These are phyloP conservation scores for Serranus cabrilla DNA, from an alignment of 2,797 vertebrate species.

Conservation along the genomic window DNA sequence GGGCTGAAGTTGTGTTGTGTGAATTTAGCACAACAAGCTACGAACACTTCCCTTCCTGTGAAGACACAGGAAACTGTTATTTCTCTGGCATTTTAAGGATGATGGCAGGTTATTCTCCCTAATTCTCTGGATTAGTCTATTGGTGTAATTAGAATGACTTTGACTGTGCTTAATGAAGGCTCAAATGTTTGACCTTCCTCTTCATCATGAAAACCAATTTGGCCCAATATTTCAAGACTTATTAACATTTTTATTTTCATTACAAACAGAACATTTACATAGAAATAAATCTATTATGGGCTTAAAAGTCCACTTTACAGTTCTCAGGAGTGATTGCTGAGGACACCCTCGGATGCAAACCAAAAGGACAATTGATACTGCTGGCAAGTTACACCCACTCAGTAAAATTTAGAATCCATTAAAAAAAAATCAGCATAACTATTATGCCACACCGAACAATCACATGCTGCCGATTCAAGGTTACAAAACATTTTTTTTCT, in stretches of 20 bases:
- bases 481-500: neutral
- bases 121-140: neutral
- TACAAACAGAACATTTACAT: conserved; percentile 5
- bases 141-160: neutral
- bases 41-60: too few relatives aligned
- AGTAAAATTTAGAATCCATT: conserved; percentile 32
- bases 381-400: conserved; percentile 21
- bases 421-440: conserved; percentile 21
- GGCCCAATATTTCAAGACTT: neutral
- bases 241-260: conserved; percentile 17
- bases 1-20: too few relatives aligned
- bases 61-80: too few relatives aligned
- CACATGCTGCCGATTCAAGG: conserved; percentile 17
- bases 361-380: conserved; percentile 20
- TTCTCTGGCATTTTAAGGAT: neutral
- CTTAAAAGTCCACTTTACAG: conserved; percentile 21
- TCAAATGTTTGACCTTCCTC: neutral
- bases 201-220: neutral
- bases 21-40: too few relatives aligned
- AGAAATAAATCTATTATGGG: conserved; percentile 9
- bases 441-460: conserved; percentile 1
- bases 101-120: neutral
- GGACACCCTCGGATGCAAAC: conserved; percentile 17
- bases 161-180: neutral
- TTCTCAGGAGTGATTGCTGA: conserved; percentile 15